Evolutionary conservation across 2,888 invertebrate genomes (phyloP), one percentile per base, ranked within the genome.

Genomic region (Neria commutata): DNA sequence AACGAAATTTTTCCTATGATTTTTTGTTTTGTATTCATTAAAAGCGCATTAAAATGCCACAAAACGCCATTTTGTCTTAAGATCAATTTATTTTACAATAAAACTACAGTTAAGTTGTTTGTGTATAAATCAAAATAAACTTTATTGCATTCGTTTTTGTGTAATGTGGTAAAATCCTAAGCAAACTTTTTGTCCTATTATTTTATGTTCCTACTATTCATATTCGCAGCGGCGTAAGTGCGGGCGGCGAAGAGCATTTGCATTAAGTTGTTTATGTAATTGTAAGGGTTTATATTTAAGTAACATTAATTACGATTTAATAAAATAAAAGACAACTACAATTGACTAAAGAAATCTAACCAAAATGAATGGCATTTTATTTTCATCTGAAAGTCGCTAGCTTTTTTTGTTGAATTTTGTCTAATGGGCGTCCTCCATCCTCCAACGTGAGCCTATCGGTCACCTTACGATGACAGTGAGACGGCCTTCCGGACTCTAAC

Each of bases 201-300:
- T 47, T 49, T 60, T 60, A 57, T 61, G 57, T 61, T 55, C 58
- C 58, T 61, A 49, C n/a, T n/a, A 37, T 37, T 37, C n/a, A 37
- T 37, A 37, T 37, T 14, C 37, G 8, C 16, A 40, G 40, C 23
- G 14, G 37, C n/a, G 11, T 29, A 29, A 8, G 29, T 29, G 11
- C 11, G 29, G n/a, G n/a, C n/a, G n/a, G n/a, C n/a, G 14, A 52
- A 16, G 16, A 37, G 19, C 21, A 14, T 34, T 52, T n/a, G n/a
- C 3, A 37, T 17, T 11, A 25, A 46, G 45, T 14, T 25, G n/a
- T 29, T 23, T 47, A 29, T 29, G 19, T 46, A 46, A 24, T 46
- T 46, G 46, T 46, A 46, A 46, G 46, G 46, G 19, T 37, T 37
- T 14, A 37, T 14, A 14, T 37, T 4, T 37, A 29, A 29, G 29